Percentiles rank a stretch among this genome's conserved stretches.
Evolutionary conservation across 1,140 invertebrate genomes (phyloP).

Genomic region (Eupristina koningsbergeri): DNA sequence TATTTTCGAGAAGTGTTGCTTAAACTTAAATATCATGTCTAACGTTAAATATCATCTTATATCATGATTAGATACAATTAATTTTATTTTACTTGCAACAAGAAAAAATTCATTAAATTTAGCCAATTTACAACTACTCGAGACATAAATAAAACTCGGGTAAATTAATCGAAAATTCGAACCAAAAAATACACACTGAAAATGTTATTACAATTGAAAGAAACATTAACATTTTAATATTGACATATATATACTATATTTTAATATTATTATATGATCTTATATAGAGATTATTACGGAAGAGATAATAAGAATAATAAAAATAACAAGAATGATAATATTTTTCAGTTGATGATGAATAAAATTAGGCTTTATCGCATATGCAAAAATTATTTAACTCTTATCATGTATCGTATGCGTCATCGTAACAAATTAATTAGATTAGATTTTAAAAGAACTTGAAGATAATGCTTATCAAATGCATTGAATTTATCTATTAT

Average conservation of each 20-base stretch:
- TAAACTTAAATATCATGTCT: too few species aligned
- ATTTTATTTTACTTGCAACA: too few species aligned
- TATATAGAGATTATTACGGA: background rate
- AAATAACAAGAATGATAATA: too few species aligned
- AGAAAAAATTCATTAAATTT: too few species aligned
- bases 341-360: too few species aligned
- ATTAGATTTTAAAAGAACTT: background rate
- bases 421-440: background rate
- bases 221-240: background rate
- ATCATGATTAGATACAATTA: too few species aligned
- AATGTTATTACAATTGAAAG: background rate
- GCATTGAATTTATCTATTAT: background rate
- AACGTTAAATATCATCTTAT: too few species aligned
- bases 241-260: too few species aligned
- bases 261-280: background rate
- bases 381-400: background rate
- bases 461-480: background rate
- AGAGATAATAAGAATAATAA: background rate
- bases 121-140: background rate
- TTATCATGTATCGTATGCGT: background rate
- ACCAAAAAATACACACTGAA: background rate
- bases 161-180: background rate
- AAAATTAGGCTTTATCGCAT: background rate
- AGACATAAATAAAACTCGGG: background rate
- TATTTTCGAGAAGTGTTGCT: too few species aligned